Base-by-base conservation (phyloP, 2,113 vertebrate genomes). In the Chrysemys picta region DNA sequence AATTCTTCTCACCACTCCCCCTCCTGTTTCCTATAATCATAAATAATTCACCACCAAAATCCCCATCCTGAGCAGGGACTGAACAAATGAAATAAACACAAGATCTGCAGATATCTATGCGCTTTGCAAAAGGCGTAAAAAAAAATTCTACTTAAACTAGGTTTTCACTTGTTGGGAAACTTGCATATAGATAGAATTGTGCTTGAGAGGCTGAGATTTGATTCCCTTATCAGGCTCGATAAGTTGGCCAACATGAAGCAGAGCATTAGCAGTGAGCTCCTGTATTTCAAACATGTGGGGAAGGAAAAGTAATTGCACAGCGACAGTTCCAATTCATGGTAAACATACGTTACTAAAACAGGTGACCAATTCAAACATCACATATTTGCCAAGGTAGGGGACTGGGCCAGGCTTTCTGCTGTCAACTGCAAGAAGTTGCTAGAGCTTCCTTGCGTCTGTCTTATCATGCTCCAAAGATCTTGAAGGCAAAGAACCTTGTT, bases 11-110 rank as follows among this genome's bases (percentile, higher is more conserved):
- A 84, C 96, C 53, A 75, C 88, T 95, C 80, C 57, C 38, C 45
- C 82, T 84, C 93, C 97, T 87, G 86, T 96, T 96, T 98, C 95
- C 91, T 96, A 75, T 92, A 89, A 85, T 85, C 54, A 53, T 98
- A 97, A 98, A 98, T 98, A 97, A 98, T 96, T 98, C 85, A 96
- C 88, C 42, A 95, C 86, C 92, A 95, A 95, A 95, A 96, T 89
- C 85, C 83, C 89, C 56, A 80, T 93, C 95, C 96, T 80, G 89
- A 96, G 89, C 53, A 93, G 92, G 94, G 88, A 94, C 76, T 50
- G 92, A 93, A 85, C 94, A 95, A 96, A 96, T 89, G 84, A 95
- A 96, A 85, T 85, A 93, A 93, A 92, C 25, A 88, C 90, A 80
- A 88, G 65, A 65, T 81, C 57, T 83, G 81, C 65, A 85, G 57